Base-by-base conservation (phyloP, 2,113 vertebrate genomes). In the Melanotaenia duboulayi region DNA sequence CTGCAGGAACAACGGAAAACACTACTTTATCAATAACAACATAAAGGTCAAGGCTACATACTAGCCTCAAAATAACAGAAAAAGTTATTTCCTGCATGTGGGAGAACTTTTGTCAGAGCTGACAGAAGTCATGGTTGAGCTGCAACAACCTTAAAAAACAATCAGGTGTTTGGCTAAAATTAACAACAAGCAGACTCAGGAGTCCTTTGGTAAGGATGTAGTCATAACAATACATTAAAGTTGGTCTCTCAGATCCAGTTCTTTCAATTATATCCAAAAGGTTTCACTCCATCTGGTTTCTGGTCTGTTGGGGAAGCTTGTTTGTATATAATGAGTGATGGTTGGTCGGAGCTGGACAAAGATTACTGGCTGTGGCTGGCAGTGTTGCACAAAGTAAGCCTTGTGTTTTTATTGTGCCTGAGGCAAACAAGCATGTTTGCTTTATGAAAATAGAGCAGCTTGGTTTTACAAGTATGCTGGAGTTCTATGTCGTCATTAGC, bases 221-320 rank as follows among this genome's bases (percentile, higher is more conserved):
- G 56, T 55, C 4, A 80, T 59, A 80, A 74, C 39, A 58, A 61
- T 54, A 54, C 61, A 52, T 61, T 60, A 65, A 81, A 75, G 71
- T 12, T 8, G 20, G 17, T 48, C 17, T 48, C 14, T 48, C 61
- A 74, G 39, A 62, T 65, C 11, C 5, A 60, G 49, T 24, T 50
- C 23, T 56, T 60, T 60, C 48, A 71, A 57, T 75, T 69, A 61
- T 35, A 48, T 19, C 40, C 23, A 37, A 35, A 72, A 39, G 28
- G 61, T 82, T 35, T 57, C 16, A 65, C 72, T 77, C 54, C 68
- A 64, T 60, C 56, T 69, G 51, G 62, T 23, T 51, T 66, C 57
- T 66, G 59, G 50, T 25, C 48, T 52, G 59, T 77, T 40, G 37
- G 56, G 40, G 52, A 40, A 9, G 23, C 24, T 57, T 72, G 56